A percentile compares a stretch with the other conserved stretches of the same genome.
These are phyloP conservation scores for Tauraco erythrolophus DNA, from an alignment of 2,113 vertebrate species.

Conservation along the genomic window DNA sequence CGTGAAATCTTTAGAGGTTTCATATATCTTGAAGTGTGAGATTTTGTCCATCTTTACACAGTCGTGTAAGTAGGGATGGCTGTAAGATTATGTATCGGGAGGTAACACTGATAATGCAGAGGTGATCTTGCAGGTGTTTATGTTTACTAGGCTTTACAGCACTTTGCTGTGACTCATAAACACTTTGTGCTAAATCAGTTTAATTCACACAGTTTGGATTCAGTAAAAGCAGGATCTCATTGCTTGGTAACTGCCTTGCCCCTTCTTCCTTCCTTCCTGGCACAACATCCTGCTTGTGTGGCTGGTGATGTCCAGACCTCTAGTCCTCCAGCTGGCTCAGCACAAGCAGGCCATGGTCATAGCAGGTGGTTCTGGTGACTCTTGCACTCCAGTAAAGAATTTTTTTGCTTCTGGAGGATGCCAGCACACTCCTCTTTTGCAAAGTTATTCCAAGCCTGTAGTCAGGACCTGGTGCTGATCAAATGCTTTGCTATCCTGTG, in stretches of 20 bases:
- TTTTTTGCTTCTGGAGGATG: neutral
- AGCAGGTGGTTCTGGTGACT: neutral
- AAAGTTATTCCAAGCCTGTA: neutral
- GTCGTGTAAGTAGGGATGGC: neutral
- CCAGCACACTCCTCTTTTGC: neutral
- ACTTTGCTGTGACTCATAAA: neutral
- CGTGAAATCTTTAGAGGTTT: neutral
- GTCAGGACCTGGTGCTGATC: neutral
- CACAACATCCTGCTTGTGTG: fast-evolving
- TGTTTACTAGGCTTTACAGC: neutral
- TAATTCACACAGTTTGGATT: neutral
- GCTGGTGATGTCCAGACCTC: neutral
- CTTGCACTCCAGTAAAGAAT: neutral
- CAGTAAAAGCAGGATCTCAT: neutral
- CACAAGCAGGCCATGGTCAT: neutral
- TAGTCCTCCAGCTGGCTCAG: neutral
- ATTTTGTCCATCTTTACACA: neutral
- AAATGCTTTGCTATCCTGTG: neutral
- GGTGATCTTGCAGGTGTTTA: neutral
- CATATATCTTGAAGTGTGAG: neutral
- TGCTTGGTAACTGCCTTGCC: neutral
- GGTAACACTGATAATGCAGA: neutral
- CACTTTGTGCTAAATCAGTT: neutral
- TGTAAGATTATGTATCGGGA: neutral
- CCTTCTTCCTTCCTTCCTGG: neutral